These are phyloP conservation scores for zebrafish (Danio rerio) DNA, from an alignment of 2,113 vertebrate species.

Conservation along the genomic window DNA sequence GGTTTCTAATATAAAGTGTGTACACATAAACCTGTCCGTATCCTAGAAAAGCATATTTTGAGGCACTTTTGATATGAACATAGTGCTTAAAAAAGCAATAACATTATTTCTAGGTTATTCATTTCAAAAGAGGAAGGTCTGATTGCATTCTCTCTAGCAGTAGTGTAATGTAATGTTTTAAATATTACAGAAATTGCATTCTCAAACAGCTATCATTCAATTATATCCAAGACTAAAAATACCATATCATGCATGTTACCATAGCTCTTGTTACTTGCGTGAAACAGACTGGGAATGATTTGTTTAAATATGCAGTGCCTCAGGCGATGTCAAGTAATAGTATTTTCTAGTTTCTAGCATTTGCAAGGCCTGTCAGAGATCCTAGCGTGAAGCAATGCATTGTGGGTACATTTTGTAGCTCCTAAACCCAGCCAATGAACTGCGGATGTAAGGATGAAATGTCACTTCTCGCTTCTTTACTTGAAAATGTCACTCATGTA, in stretches of 20 bases:
- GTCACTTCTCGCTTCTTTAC: constrained; percentile 66
- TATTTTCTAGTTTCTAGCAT: constrained; percentile 69
- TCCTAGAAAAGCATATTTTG: too few species aligned
- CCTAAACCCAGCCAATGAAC: constrained; percentile 65
- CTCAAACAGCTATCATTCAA: constrained; percentile 62
- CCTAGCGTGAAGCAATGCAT: constrained; percentile 74
- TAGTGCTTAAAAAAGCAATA: too few species aligned
- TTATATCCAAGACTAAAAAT: constrained; percentile 58
- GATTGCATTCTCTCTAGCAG: neutral
- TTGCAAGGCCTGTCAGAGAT: constrained; percentile 71
- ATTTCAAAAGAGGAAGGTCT: neutral
- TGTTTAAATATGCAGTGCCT: constrained; percentile 74
- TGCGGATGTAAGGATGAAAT: constrained; percentile 65
- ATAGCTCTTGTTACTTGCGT: constrained; percentile 57
- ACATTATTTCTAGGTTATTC: neutral
- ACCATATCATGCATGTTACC: constrained; percentile 66
- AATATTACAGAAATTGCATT: constrained; percentile 55
- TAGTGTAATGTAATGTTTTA: neutral
- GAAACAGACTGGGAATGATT: constrained; percentile 68
- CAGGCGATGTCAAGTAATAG: constrained; percentile 76
- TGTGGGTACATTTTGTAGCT: constrained; percentile 62
- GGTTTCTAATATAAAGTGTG: too few species aligned
- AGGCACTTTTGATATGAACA: too few species aligned
- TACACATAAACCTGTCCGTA: too few species aligned
- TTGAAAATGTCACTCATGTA: constrained; percentile 78